phyloP scores from a whole-genome alignment of 1,140 invertebrate genomes.

The Theocolax elegans region DNA sequence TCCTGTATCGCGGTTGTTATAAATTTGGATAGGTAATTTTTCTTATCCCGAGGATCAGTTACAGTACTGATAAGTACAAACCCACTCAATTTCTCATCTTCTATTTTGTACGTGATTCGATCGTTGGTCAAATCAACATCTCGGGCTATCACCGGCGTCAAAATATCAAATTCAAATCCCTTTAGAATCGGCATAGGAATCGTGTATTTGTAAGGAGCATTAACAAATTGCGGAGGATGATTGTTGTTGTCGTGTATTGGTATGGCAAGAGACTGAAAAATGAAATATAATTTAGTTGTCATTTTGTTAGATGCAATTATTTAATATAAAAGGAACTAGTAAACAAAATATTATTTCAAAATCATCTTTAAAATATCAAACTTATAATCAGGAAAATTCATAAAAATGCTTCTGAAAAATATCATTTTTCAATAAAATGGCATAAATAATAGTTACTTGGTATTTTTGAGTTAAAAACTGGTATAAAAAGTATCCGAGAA shows the following conservation, averaged over 20 bases:
- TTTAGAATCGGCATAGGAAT: slow-evolving; percentile 1
- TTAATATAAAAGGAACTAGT: too few relatives aligned
- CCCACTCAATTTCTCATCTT: not conserved
- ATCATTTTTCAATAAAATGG: too few relatives aligned
- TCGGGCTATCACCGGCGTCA: not conserved
- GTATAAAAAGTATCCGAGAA: too few relatives aligned
- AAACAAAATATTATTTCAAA: too few relatives aligned
- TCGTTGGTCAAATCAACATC: slow-evolving; percentile 18
- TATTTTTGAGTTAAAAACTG: too few relatives aligned
- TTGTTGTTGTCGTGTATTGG: slow-evolving; percentile 9
- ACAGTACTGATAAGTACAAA: too few relatives aligned
- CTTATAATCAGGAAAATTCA: too few relatives aligned
- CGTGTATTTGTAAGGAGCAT: not conserved
- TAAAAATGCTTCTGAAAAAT: too few relatives aligned
- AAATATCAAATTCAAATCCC: not conserved
- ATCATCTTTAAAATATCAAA: too few relatives aligned
- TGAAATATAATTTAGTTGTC: too few relatives aligned
- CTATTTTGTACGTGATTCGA: not conserved
- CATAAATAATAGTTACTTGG: too few relatives aligned
- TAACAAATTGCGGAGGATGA: slow-evolving; percentile 2
- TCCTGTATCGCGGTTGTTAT: not conserved
- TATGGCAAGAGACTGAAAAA: not conserved
- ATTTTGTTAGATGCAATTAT: too few relatives aligned
- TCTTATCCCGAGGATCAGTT: not conserved
- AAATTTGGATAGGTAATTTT: not conserved